Base-by-base conservation (phyloP, 2,797 vertebrate genomes). In the Acomys russatus region DNA sequence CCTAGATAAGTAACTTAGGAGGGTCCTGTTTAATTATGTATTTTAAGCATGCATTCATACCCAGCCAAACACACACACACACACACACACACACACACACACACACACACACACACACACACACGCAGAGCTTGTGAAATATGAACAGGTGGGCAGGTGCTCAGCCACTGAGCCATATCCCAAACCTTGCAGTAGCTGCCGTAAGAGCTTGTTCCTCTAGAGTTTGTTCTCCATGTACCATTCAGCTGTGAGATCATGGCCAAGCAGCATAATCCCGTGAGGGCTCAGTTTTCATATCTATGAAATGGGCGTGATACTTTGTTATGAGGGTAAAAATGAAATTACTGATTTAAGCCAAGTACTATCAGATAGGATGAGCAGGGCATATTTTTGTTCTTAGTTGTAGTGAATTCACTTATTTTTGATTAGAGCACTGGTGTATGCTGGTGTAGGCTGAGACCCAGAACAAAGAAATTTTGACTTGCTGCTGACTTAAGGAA, bases 1-100 rank as follows among this genome's bases (percentile, higher is more conserved):
- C 71, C 56, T 88, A 92, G 68, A 77, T 71, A n/a, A 90, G 49
- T 77, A 90, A 85, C 18, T 95, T 90, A 90, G 87, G 63, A 87
- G 91, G 68, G 86, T 68, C 94, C 80, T 92, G 68, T 80, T 87
- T 85, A 91, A 87, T 1, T 33, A 51, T 12, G 33, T 9, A 12
- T 61, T 92, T 94, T 95, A 74, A 96, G 71, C 25, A 14, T 28
- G 23, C 74, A 51, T 2, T 15, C 12, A 11, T n/a, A 23, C 11
- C 11, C 38, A 12, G 9, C 11, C 71, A 44, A 20, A 23, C 38
- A 49, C 23, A 28, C 25, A 20, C n/a, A 18, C n/a, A 18, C 22
- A 35, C 56, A 82, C 79, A 30, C 22, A 35, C 56, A 82, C 79
- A 30, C 22, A 35, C 56, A 82, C 79, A 30, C 44, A 23, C 38